A percentile compares a stretch with the other conserved stretches of the same genome.
Evolutionary conservation across 2,113 vertebrate genomes (phyloP).

Genomic region (Gadus macrocephalus): DNA sequence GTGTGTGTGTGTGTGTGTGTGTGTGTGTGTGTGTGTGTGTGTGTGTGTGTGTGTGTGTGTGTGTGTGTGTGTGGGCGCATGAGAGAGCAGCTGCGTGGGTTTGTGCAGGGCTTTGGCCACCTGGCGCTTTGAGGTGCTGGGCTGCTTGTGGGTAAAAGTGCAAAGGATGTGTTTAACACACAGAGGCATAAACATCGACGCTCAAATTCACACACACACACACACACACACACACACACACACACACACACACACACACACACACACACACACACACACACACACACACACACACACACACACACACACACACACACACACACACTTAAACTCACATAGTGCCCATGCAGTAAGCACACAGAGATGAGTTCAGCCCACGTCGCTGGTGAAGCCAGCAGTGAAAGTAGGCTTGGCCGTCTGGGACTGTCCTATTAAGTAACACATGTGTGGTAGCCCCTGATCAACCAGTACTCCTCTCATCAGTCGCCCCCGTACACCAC

Average conservation of each 20-base stretch:
- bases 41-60: conserved; percentile 21
- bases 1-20: background rate
- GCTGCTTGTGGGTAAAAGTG: conserved; percentile 56
- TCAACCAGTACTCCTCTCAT: too few relatives aligned
- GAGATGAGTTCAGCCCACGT: conserved; percentile 26
- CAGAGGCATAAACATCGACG: conserved; percentile 16
- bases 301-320: background rate
- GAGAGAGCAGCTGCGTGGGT: conserved; percentile 67
- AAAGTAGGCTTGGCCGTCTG: conserved; percentile 7
- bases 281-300: conserved; percentile 1
- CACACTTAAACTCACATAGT: conserved; percentile 20
- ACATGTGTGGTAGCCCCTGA: background rate
- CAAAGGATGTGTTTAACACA: conserved; percentile 38
- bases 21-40: conserved; percentile 16
- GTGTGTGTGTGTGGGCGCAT: conserved; percentile 61
- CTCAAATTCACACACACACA: conserved; percentile 13
- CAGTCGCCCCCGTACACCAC: too few relatives aligned
- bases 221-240: background rate
- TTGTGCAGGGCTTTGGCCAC: conserved; percentile 65
- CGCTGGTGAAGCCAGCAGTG: conserved; percentile 10
- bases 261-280: background rate
- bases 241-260: background rate
- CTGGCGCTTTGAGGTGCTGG: conserved; percentile 66
- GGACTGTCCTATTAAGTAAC: conserved; percentile 13
- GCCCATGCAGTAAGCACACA: conserved; percentile 8